Conservation (phyloP, 2,888 invertebrate species). For the Chamaedrilus cognettii region DNA sequence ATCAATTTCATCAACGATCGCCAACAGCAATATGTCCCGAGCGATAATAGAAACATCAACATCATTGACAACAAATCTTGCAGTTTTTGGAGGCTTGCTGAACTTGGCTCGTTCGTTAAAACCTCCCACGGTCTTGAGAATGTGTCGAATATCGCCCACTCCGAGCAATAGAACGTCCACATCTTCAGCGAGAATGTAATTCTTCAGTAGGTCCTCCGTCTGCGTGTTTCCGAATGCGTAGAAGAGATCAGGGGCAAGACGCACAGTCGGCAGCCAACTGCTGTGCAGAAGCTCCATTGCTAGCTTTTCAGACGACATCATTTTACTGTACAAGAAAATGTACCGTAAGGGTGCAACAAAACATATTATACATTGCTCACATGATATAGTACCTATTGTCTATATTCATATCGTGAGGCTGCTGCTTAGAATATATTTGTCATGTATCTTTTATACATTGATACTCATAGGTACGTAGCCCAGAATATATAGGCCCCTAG, state of each 20-base stretch:
- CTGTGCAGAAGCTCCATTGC: not conserved
- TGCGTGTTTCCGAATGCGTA: not conserved
- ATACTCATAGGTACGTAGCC: too few relatives aligned
- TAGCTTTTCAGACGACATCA: too few relatives aligned
- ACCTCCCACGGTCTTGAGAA: not conserved
- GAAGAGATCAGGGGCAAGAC: not conserved
- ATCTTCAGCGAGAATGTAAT: not conserved
- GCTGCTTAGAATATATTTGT: too few relatives aligned
- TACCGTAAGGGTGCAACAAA: too few relatives aligned
- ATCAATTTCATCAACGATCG: not conserved
- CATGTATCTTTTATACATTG: too few relatives aligned
- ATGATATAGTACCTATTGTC: too few relatives aligned
- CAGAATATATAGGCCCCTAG: too few relatives aligned
- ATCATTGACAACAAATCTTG: not conserved
- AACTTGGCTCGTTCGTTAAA: not conserved
- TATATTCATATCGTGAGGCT: too few relatives aligned
- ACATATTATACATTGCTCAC: too few relatives aligned
- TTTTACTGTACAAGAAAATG: too few relatives aligned
- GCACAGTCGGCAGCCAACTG: not conserved
- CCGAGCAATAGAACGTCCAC: not conserved
- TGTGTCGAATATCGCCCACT: not conserved
- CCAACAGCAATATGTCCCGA: not conserved
- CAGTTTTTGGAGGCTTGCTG: not conserved
- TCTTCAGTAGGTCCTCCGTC: not conserved
- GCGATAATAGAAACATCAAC: not conserved